Base-by-base conservation (phyloP, 2,113 vertebrate species). In the Salminus brasiliensis region DNA sequence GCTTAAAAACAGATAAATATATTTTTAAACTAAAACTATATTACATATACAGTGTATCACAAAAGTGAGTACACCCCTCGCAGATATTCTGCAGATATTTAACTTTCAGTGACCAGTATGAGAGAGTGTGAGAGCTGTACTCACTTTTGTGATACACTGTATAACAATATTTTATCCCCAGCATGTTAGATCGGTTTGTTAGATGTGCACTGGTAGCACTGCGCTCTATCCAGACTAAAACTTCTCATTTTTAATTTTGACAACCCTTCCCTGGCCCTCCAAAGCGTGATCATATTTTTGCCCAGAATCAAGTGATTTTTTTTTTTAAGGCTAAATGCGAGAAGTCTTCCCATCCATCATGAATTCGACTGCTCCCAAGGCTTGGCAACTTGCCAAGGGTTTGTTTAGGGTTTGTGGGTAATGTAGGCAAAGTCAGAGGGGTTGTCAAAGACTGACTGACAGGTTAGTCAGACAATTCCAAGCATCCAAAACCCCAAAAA, bases 401-500 rank as follows among this genome's bases (percentile, higher is more conserved):
- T n/a, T n/a, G n/a, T n/a, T n/a, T n/a, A 79, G 30, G 72, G 27
- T 47, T 81, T 74, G 41, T 71, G 23, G 21, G 67, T 76, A 57
- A 60, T 70, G 66, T 39, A 69, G 59, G 36, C 77, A 30, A 62
- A 77, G 57, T 68, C 13, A 60, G 75, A 81, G 18, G 62, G 45
- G 60, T 74, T 78, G 84, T 83, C 25, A 72, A 77, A 72, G 52
- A 39, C 29, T 72, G 53, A 85, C 67, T 87, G 82, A 88, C 79
- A 79, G 84, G 89, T 93, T 91, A 92, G 89, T 92, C 66, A 86
- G 74, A 87, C 72, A 78, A 53, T 74, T 89, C 88, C 92, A 93
- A 93, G 90, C 92, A 92, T 92, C 93, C 93, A 95, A 93, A 96
- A 94, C 96, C 96, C 94, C 93, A 94, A 92, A 94, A 91, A 92